A percentile compares a stretch with the other conserved stretches of the same genome.
Evolutionary conservation across 2,113 vertebrate genomes (phyloP).

Genomic region (Amazona guildingii): DNA sequence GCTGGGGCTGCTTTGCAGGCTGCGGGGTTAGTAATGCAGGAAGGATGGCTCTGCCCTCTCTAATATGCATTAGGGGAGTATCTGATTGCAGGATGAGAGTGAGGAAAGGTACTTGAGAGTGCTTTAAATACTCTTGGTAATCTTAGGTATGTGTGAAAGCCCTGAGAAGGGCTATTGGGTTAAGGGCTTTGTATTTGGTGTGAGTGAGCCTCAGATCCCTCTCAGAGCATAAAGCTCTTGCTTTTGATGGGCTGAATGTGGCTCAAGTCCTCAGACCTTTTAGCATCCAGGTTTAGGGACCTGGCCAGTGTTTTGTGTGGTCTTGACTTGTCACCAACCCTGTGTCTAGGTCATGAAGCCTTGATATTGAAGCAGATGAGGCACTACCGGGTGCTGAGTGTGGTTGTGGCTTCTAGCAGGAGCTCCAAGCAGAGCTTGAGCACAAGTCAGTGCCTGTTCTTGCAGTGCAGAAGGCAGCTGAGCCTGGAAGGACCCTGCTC

Average conservation of each 20-base stretch:
- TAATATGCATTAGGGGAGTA: background rate
- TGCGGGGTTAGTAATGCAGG: rapidly evolving
- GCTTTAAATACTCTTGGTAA: background rate
- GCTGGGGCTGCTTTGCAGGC: background rate
- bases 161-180: background rate
- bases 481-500: background rate
- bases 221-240: background rate
- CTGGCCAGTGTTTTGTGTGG: background rate
- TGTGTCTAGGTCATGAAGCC: background rate
- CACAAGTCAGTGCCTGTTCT: rapidly evolving
- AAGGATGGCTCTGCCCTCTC: background rate
- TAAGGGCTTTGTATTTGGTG: background rate
- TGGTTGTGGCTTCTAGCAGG: background rate
- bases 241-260: background rate
- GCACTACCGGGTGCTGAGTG: background rate
- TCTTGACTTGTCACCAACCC: background rate
- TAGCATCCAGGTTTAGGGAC: background rate
- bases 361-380: background rate
- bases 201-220: background rate
- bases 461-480: background rate
- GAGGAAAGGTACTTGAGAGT: background rate
- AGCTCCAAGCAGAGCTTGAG: background rate
- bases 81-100: background rate
- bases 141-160: background rate
- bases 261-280: background rate